Conservation (phyloP, 2,797 vertebrate species). For the Ctenopoma multispine region DNA sequence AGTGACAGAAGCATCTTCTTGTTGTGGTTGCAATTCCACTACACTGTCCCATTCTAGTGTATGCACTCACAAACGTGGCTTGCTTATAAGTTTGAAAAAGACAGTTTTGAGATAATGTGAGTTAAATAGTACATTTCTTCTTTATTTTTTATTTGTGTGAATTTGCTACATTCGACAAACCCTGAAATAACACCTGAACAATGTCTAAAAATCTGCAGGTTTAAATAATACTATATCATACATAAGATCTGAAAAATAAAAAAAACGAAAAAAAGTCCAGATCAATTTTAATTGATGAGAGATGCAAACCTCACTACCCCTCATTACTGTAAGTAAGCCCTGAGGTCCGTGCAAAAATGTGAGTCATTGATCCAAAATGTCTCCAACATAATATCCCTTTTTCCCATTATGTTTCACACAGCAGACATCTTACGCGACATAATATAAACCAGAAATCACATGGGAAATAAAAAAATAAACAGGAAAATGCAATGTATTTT, state of each 20-base stretch:
- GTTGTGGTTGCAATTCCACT: no score
- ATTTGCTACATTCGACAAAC: not conserved
- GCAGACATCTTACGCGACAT: not conserved
- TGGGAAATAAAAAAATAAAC: constrained; percentile 34
- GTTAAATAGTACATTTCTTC: no score
- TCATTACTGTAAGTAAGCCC: not conserved
- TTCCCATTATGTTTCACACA: not conserved
- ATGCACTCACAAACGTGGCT: no score
- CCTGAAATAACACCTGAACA: not conserved
- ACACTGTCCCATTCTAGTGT: no score
- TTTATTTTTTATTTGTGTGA: not conserved
- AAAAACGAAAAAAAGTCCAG: not conserved
- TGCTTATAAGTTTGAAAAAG: no score
- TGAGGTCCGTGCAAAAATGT: constrained; percentile 12
- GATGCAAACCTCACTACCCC: not conserved
- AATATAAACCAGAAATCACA: constrained; percentile 4
- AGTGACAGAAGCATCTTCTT: not conserved
- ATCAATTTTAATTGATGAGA: no score
- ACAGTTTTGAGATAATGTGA: no score
- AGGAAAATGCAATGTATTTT: constrained; percentile 32
- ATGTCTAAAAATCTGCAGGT: not conserved
- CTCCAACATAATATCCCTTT: constrained; percentile 1
- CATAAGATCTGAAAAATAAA: not conserved
- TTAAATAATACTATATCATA: not conserved
- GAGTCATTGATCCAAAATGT: constrained; percentile 19